Base-by-base conservation (phyloP, 2,888 invertebrate genomes). In the Acanthoscelides obtectus region DNA sequence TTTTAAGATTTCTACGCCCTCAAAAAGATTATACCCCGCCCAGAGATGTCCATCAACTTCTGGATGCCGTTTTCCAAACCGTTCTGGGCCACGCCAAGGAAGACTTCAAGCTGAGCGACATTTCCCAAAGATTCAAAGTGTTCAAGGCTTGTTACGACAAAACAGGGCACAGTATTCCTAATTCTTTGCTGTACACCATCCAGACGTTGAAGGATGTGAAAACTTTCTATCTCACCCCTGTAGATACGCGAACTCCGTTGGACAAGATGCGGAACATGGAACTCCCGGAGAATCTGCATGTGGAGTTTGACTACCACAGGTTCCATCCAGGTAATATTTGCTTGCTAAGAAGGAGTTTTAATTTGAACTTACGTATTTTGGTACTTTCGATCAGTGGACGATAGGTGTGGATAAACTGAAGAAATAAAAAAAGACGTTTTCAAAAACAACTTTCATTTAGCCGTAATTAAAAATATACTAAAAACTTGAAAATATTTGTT, bases 281-380 rank as follows among this genome's bases (percentile, higher is more conserved):
- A 27, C 85, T 98, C 69, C 97, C 98, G 0, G 91, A 92, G 80
- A 98, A 98, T 87, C 85, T 98, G 22, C 93, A 97, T 83, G 88
- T 98, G 2, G 93, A 94, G 82, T 87, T 90, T 73, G 93, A 97
- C 68, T 94, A 94, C 83, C 83, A 92, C 66, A 87, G 96, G 72
- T 98, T 96, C 85, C 90, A 96, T 86, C 95, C 96, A 76, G 92
- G 93, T 92, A 78, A 22, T 71, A 66, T 67, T 20, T 65, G 66
- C 8, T 19, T n/a, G n/a, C n/a, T n/a, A n/a, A n/a, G n/a, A n/a
- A n/a, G n/a, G n/a, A n/a, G n/a, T n/a, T n/a, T n/a, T n/a, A n/a
- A n/a, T n/a, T n/a, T n/a, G n/a, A n/a, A n/a, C n/a, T n/a, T n/a
- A n/a, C n/a, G n/a, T n/a, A n/a, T n/a, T n/a, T n/a, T n/a, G n/a